A percentile compares a stretch with the other conserved stretches of the same genome.
These are phyloP conservation scores for Spisula subtruncata DNA, from an alignment of 2,888 invertebrate species.

Conservation along the genomic window DNA sequence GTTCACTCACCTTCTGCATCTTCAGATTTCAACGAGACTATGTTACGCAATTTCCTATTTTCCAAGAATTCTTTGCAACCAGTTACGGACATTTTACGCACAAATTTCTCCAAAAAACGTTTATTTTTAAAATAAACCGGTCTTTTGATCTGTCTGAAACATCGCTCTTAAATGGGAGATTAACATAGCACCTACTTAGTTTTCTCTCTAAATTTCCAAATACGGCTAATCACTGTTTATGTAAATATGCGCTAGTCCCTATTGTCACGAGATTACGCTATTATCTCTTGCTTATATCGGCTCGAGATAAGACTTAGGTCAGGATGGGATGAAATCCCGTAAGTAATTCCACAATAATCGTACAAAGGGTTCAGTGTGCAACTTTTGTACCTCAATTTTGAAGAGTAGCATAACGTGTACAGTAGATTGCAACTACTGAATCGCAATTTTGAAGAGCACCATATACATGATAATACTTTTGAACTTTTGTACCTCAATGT, in stretches of 20 bases:
- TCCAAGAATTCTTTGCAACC: not conserved
- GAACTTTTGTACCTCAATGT: too few species aligned
- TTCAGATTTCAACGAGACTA: not conserved
- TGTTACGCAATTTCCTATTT: not conserved
- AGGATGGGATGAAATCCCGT: not conserved
- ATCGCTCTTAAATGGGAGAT: slow-evolving; percentile 26
- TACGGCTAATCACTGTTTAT: slow-evolving; percentile 45
- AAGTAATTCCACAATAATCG: not conserved
- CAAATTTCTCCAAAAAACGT: not conserved
- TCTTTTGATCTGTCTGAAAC: slow-evolving; percentile 24
- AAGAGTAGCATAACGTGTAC: too few species aligned
- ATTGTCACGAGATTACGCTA: slow-evolving; percentile 35
- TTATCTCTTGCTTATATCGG: slow-evolving; percentile 20
- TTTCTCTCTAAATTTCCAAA: slow-evolving; percentile 35
- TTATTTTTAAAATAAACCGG: slow-evolving; percentile 24
- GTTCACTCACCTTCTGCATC: not conserved
- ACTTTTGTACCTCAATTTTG: too few species aligned
- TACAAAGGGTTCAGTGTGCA: too few species aligned
- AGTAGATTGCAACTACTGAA: too few species aligned
- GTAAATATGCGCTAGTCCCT: slow-evolving; percentile 43
- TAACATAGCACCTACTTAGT: slow-evolving; percentile 16
- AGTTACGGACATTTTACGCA: not conserved
- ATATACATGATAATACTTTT: too few species aligned
- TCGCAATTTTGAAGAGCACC: too few species aligned
- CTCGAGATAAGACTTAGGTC: slow-evolving; percentile 37